Conservation (phyloP, 2,797 vertebrate species). For the Etheostoma nigrum region DNA sequence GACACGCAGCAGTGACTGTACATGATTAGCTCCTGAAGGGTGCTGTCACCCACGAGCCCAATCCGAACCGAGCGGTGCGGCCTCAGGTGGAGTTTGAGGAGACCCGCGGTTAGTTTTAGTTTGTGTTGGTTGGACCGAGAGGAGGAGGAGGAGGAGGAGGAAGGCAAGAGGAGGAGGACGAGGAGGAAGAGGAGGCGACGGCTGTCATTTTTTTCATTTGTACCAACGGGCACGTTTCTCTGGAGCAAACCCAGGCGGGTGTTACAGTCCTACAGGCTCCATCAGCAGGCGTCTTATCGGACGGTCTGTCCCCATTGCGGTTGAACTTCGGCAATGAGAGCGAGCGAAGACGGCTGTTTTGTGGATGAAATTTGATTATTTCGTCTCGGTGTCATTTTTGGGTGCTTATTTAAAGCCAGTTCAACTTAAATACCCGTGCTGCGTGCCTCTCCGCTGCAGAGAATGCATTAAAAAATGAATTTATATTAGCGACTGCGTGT, state of each 20-base stretch:
- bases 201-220: conserved; percentile 74
- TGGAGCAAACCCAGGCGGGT: conserved; percentile 68
- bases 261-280: conserved; percentile 54
- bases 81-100: conserved; percentile 80
- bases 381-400: conserved; percentile 11
- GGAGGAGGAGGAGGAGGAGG: conserved; percentile 66
- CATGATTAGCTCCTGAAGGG: conserved; percentile 54
- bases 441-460: conserved; percentile 29
- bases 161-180: conserved; percentile 56
- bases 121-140: conserved; percentile 77
- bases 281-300: conserved; percentile 33
- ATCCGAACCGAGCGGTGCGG: conserved; percentile 54
- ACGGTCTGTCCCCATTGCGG: conserved; percentile 24
- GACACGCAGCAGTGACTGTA: conserved; percentile 7
- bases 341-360: background rate
- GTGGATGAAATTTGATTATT: conserved; percentile 2
- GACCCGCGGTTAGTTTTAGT: conserved; percentile 80
- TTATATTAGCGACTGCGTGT: conserved; percentile 10
- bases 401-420: conserved; percentile 27
- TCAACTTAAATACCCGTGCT: conserved; percentile 9
- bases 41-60: conserved; percentile 60
- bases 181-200: conserved; percentile 58
- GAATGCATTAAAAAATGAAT: background rate
- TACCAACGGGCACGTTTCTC: conserved; percentile 75
- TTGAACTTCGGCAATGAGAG: conserved; percentile 22